A percentile compares a stretch with the other conserved stretches of the same genome.
Conservation (phyloP, 2,888 invertebrate genomes). For the Pycnomerus fuliginosus region DNA sequence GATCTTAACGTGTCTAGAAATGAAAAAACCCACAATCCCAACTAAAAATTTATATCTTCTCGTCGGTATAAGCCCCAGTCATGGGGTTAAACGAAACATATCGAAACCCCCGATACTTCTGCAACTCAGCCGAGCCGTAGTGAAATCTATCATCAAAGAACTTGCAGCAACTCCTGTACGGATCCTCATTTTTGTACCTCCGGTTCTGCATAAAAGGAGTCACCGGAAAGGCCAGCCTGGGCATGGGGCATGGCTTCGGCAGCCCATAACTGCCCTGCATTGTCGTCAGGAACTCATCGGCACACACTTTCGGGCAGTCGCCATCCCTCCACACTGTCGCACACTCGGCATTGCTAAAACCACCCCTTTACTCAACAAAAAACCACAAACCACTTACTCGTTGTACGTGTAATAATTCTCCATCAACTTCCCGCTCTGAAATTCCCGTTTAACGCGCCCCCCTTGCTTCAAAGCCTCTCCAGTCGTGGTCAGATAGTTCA, state of each 20-base stretch:
- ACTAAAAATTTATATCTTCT: no score
- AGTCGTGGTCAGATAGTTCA: slow-evolving; percentile 53
- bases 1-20: no score
- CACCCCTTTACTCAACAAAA: neutral
- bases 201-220: slow-evolving; percentile 39
- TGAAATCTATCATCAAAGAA: slow-evolving; percentile 41
- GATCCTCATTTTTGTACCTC: slow-evolving; percentile 24
- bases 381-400: slow-evolving; percentile 25
- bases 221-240: slow-evolving; percentile 39
- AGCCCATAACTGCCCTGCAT: slow-evolving; percentile 58
- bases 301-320: slow-evolving; percentile 20
- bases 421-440: slow-evolving; percentile 26
- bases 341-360: slow-evolving; percentile 12
- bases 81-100: slow-evolving; percentile 36
- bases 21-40: no score
- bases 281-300: slow-evolving; percentile 54
- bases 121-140: slow-evolving; percentile 29
- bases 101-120: slow-evolving; percentile 30
- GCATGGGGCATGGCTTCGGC: slow-evolving; percentile 53
- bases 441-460: slow-evolving; percentile 26
- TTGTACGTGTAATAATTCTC: slow-evolving; percentile 36
- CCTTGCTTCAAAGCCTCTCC: slow-evolving; percentile 55
- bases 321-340: neutral
- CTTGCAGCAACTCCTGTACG: slow-evolving; percentile 26
- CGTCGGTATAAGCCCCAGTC: slow-evolving; percentile 37